phyloP scores from a whole-genome alignment of 2,113 vertebrate species.

The Dasyurus viverrinus region DNA sequence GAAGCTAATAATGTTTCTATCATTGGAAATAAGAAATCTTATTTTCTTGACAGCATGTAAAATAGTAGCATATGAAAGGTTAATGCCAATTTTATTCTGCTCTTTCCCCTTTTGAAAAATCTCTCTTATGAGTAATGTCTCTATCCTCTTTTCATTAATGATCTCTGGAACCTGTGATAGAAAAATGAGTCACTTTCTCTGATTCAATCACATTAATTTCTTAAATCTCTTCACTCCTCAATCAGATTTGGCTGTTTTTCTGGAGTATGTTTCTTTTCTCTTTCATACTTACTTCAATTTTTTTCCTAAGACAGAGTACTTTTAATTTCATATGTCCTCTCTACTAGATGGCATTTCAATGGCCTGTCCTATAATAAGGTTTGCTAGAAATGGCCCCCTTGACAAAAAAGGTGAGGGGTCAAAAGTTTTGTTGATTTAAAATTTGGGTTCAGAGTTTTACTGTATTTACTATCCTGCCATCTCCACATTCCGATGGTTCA shows the following conservation, averaged over 20 bases:
- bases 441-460: neutral
- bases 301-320: neutral
- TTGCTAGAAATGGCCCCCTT: neutral
- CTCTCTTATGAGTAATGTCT: neutral
- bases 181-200: constrained; percentile 1
- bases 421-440: neutral
- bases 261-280: neutral
- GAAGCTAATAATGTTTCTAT: neutral
- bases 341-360: neutral
- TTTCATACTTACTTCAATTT: neutral
- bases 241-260: neutral
- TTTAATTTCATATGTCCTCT: neutral
- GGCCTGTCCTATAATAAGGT: neutral
- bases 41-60: constrained; percentile 15
- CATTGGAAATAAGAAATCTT: neutral
- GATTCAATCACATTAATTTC: constrained; percentile 11
- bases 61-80: neutral
- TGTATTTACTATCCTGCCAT: neutral
- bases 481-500: neutral
- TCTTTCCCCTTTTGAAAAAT: constrained; percentile 4
- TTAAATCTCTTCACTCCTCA: neutral
- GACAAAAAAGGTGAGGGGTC: neutral
- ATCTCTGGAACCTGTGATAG: neutral
- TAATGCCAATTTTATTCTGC: neutral
- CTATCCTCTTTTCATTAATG: neutral